Evolutionary conservation across 2,888 invertebrate genomes (phyloP), one percentile per base, ranked within the genome.

Genomic region (Pyralis farinalis): DNA sequence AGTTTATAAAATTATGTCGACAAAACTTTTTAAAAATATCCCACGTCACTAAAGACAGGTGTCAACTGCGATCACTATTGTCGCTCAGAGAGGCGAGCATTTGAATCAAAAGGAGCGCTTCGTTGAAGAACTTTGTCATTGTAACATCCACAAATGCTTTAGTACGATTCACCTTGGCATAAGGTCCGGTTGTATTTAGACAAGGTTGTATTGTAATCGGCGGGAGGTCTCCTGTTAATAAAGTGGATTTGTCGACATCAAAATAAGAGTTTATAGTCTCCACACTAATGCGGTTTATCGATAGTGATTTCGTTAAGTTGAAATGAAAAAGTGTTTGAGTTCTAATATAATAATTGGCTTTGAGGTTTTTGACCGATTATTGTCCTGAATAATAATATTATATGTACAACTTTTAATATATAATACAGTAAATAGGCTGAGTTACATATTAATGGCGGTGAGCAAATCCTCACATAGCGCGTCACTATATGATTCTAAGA

Each of bases 171-270:
- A 62, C 61, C 55, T 57, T 51, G 48, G 57, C 55, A 45, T 59
- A 51, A 54, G 56, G 53, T 53, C 42, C 42, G 50, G 46, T 58
- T 51, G 64, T 53, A 75, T 54, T 63, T 49, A 51, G 82, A 84
- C 75, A 85, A 62, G 71, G 85, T 82, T 71, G 71, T 57, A 71
- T 58, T 52, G 56, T 46, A 55, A 62, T 46, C 82, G 74, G 76
- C 80, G 80, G 86, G 85, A 71, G 84, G 80, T 82, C 84, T 55
- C 55, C 62, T 70, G 69, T 79, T 83, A 84, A 81, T 85, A 83
- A 83, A 84, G 82, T 80, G 82, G 83, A 81, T 83, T 83, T 83
- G 86, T 84, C 83, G 85, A 85, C 82, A 86, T 84, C 75, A 82
- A 80, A 82, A 84, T 80, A 81, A 75, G 81, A 80, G 73, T 85